Evolutionary conservation across 2,888 invertebrate species (phyloP).

Genomic region (Patella ulyssiponensis): DNA sequence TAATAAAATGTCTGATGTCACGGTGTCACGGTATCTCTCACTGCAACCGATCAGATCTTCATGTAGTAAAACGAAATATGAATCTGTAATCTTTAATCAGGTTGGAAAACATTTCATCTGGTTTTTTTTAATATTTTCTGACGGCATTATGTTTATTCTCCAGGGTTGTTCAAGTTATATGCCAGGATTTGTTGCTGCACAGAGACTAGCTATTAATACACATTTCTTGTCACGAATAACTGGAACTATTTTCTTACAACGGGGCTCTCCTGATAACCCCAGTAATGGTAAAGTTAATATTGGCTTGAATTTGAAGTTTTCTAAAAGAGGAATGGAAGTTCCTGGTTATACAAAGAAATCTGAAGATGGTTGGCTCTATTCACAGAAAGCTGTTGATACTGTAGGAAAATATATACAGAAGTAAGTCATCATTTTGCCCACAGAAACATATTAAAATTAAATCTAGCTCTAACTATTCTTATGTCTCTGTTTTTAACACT

Average conservation of each 20-base stretch:
- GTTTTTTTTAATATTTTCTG: neutral
- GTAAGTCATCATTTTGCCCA: conserved; percentile 48
- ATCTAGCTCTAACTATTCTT: no score
- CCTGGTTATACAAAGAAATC: conserved; percentile 85
- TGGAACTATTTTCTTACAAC: conserved; percentile 83
- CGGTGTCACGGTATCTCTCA: no score
- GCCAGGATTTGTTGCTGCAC: conserved; percentile 69
- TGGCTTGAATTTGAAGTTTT: conserved; percentile 92
- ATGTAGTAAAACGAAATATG: no score
- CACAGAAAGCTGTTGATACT: conserved; percentile 81
- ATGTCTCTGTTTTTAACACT: no score
- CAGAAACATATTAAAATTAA: no score
- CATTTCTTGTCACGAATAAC: conserved; percentile 88
- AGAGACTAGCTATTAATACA: conserved; percentile 75
- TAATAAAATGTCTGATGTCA: no score
- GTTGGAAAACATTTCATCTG: neutral
- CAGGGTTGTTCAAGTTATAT: conserved; percentile 52
- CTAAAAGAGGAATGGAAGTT: conserved; percentile 80
- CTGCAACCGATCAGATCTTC: no score
- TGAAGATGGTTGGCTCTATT: conserved; percentile 83
- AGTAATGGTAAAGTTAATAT: conserved; percentile 78
- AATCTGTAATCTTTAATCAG: no score
- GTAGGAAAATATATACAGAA: conserved; percentile 80
- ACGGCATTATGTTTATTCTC: conserved; percentile 11
- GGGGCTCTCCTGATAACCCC: conserved; percentile 45